These are phyloP conservation scores for Ectropis grisescens DNA, from an alignment of 1,140 invertebrate genomes.

Conservation along the genomic window DNA sequence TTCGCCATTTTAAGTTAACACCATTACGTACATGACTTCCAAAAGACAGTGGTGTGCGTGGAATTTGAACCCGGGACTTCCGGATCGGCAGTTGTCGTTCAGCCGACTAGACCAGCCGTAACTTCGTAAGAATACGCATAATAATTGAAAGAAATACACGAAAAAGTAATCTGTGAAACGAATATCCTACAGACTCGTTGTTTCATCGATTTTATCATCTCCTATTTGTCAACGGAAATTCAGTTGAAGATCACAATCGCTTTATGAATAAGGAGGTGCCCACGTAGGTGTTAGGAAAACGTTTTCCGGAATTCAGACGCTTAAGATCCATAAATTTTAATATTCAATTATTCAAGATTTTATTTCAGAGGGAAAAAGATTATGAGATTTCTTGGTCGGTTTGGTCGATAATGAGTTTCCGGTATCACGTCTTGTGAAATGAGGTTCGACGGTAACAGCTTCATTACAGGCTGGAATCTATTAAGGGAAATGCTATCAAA, in stretches of 20 bases:
- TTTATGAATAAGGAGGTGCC: slow-evolving; percentile 6
- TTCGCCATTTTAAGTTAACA: too few relatives aligned
- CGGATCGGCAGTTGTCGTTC: too few relatives aligned
- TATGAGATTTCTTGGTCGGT: slow-evolving; percentile 58
- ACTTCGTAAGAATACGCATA: too few relatives aligned
- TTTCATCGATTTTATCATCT: too few relatives aligned
- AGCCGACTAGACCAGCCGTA: too few relatives aligned
- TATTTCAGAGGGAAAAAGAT: slow-evolving; percentile 53
- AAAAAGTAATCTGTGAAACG: too few relatives aligned
- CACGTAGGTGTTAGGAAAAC: slow-evolving; percentile 13
- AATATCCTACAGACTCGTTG: too few relatives aligned
- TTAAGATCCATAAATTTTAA: slow-evolving; percentile 34
- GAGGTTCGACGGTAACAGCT: slow-evolving; percentile 31
- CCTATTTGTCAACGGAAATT: slow-evolving; percentile 4
- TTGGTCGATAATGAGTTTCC: slow-evolving; percentile 59
- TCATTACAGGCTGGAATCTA: slow-evolving; percentile 30
- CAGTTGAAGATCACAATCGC: neutral
- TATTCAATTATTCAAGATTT: slow-evolving; percentile 61
- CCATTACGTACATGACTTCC: too few relatives aligned
- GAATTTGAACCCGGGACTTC: too few relatives aligned
- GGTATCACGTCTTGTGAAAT: slow-evolving; percentile 46
- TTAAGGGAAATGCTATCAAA: slow-evolving; percentile 22
- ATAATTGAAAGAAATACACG: too few relatives aligned
- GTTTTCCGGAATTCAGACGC: slow-evolving; percentile 11
- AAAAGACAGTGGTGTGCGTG: too few relatives aligned